Evolutionary conservation across 2,888 invertebrate species (phyloP).

Genomic region (Mimas tiliae): DNA sequence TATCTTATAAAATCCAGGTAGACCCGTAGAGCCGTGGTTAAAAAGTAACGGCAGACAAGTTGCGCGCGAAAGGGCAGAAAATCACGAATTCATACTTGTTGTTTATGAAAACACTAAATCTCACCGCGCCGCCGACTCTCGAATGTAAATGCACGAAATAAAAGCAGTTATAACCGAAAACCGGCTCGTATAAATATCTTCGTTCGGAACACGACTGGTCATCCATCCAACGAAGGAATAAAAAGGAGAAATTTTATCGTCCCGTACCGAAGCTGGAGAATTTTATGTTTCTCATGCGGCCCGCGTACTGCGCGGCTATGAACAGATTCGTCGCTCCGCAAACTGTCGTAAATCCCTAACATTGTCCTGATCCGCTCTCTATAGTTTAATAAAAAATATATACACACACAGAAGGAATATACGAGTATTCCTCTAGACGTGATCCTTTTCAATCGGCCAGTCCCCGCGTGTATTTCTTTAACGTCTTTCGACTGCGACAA

Average conservation of each 20-base stretch:
- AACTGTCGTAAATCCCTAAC: constrained; percentile 71
- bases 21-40: neutral
- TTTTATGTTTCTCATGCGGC: constrained; percentile 64
- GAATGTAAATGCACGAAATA: constrained; percentile 24
- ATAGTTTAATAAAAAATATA: constrained; percentile 36
- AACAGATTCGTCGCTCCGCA: constrained; percentile 67
- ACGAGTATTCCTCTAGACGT: constrained; percentile 49
- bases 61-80: neutral
- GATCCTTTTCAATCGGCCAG: constrained; percentile 63
- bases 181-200: constrained; percentile 13
- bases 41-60: neutral
- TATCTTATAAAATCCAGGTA: neutral
- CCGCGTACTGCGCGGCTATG: constrained; percentile 48
- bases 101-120: constrained; percentile 18
- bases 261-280: constrained; percentile 55
- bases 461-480: constrained; percentile 21
- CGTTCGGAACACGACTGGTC: constrained; percentile 23
- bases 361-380: constrained; percentile 65
- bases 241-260: constrained; percentile 62
- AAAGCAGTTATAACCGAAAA: constrained; percentile 22
- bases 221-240: constrained; percentile 27
- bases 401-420: constrained; percentile 26
- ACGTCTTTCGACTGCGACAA: constrained; percentile 12
- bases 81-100: constrained; percentile 1
- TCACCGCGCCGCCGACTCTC: constrained; percentile 4